Conservation (phyloP, 1,140 invertebrate species). For the Rhopalosiphum maidis region DNA sequence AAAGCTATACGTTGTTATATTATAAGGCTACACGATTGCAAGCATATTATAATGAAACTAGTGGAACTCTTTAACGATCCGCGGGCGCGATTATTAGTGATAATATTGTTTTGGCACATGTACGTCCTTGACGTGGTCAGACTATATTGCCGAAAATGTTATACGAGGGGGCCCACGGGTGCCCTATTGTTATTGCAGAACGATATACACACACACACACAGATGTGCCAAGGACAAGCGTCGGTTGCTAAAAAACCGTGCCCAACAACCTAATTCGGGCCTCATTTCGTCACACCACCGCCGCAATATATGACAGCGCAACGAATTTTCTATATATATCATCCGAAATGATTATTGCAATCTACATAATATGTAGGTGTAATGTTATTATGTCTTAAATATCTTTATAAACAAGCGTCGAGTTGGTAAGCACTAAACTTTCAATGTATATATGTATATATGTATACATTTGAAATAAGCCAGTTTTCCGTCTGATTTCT, state of each 20-base stretch:
- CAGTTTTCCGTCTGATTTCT: background rate
- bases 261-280: slow-evolving; percentile 44
- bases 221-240: slow-evolving; percentile 52
- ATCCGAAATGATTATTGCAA: slow-evolving; percentile 30
- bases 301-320: slow-evolving; percentile 30
- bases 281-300: slow-evolving; percentile 51
- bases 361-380: slow-evolving; percentile 1
- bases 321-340: slow-evolving; percentile 27
- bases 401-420: background rate
- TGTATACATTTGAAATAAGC: background rate
- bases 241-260: slow-evolving; percentile 49
- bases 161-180: slow-evolving; percentile 48
- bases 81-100: slow-evolving; percentile 31
- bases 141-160: slow-evolving; percentile 51
- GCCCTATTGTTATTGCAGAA: slow-evolving; percentile 41
- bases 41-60: background rate
- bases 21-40: background rate
- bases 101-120: slow-evolving; percentile 51
- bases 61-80: slow-evolving; percentile 36
- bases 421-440: background rate
- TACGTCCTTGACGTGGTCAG: slow-evolving; percentile 43
- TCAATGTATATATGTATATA: background rate
- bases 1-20: background rate
- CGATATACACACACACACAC: background rate
- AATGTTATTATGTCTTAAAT: background rate